phyloP scores from a whole-genome alignment of 2,888 invertebrate genomes.

The Drosophila greeni region DNA sequence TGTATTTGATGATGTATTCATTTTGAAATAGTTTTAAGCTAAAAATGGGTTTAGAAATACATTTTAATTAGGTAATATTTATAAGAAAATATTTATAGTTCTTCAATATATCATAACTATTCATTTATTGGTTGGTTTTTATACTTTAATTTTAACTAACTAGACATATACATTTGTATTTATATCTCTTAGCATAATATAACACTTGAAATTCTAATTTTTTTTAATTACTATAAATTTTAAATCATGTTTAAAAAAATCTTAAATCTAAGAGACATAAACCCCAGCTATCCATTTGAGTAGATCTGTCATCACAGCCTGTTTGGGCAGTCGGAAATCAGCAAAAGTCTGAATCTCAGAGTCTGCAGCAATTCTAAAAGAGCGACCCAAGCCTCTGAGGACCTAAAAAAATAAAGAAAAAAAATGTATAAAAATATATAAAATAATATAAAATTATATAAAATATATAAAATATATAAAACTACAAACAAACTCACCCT shows the following conservation, averaged over 20 bases:
- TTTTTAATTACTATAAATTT: neutral
- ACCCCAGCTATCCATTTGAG: conserved; percentile 83
- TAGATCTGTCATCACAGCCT: conserved; percentile 85
- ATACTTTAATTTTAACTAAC: neutral
- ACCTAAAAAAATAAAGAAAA: conserved; percentile 79
- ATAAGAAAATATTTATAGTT: too few species aligned
- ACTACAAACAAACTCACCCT: conserved; percentile 80
- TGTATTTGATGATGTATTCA: neutral
- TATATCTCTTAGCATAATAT: neutral
- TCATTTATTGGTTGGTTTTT: neutral
- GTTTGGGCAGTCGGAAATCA: conserved; percentile 84
- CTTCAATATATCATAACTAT: neutral
- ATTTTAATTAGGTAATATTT: too few species aligned
- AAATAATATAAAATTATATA: neutral
- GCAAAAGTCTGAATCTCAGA: conserved; percentile 85
- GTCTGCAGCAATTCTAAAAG: conserved; percentile 85
- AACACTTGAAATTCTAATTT: neutral
- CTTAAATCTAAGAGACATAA: conserved; percentile 50
- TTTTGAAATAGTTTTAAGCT: too few species aligned
- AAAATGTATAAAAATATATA: neutral
- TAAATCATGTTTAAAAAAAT: conserved; percentile 14
- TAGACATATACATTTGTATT: neutral
- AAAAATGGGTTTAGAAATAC: too few species aligned
- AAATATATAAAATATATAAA: neutral
- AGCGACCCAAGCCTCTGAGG: conserved; percentile 86